phyloP scores from a whole-genome alignment of 2,797 vertebrate genomes.

The Gymnopithys bicolor region DNA sequence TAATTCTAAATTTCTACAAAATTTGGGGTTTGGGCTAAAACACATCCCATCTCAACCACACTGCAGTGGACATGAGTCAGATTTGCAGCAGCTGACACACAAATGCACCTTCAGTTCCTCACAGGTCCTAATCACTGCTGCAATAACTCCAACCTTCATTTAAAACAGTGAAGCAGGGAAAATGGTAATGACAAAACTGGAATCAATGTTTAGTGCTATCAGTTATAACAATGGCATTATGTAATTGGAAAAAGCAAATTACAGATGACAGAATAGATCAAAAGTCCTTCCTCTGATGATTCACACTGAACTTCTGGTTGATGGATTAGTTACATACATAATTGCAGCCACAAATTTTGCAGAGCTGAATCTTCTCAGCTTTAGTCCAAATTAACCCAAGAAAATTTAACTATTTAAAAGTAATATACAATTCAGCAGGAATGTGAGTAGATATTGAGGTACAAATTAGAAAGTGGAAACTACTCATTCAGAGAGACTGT shows the following conservation, averaged over 20 bases:
- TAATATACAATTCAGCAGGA: neutral
- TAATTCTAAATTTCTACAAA: neutral
- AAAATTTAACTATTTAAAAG: constrained; percentile 24
- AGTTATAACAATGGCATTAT: neutral
- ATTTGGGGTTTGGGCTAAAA: neutral
- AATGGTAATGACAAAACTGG: neutral
- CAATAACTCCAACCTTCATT: neutral
- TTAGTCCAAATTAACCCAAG: neutral
- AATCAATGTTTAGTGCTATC: constrained; percentile 1
- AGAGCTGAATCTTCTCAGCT: constrained; percentile 42
- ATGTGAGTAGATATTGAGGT: neutral
- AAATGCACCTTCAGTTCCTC: neutral
- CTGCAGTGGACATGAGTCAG: neutral
- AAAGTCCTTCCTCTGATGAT: neutral
- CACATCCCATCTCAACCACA: neutral
- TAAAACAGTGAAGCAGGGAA: neutral
- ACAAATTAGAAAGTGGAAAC: neutral
- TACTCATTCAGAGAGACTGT: neutral
- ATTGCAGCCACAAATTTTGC: constrained; percentile 25
- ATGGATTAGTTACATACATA: constrained; percentile 29
- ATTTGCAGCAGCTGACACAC: neutral
- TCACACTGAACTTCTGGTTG: neutral
- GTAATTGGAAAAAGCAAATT: constrained; percentile 43
- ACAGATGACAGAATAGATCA: neutral
- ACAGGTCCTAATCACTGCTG: neutral